Evolutionary conservation across 2,888 invertebrate species (phyloP), one percentile per base, ranked within the genome.

Genomic region (Megaustenia siamemsis): DNA sequence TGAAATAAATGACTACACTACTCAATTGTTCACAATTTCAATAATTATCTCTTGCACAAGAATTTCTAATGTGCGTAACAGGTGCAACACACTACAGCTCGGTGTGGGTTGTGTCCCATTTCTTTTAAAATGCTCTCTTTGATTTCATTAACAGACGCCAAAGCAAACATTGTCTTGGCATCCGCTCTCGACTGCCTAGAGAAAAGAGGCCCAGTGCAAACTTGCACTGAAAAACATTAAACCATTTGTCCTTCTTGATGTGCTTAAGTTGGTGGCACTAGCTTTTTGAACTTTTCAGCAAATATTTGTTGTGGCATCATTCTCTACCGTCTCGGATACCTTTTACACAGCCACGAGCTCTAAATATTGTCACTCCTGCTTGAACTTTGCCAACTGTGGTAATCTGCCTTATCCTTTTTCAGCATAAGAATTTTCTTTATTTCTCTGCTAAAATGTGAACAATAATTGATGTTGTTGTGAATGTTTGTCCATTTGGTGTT

Each of bases 101-200:
- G n/a, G n/a, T 28, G 12, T 28, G 5, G 28, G n/a, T 60, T 63
- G 6, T 28, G 15, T 32, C 63, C 28, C 32, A 10, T 63, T 1
- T 32, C 1, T 40, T 40, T 73, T 49, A 32, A 5, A 28, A 1
- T 45, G 4, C 45, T 56, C 32, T 38, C 28, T 40, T 32, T 12
- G 32, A 78, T 66, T 78, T 78, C 63, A 78, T 43, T 40, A 78
- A 45, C 28, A 49, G 28, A 63, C 43, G 63, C 78, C 78, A 78
- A 78, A 38, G 45, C 45, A 63, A 78, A 78, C 18, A 63, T 78
- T 35, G 40, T 24, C 66, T 28, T 63, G 63, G 78, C 28, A 40
- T 4, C 18, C 10, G 21, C n/a, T 43, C 63, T 66, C 28, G 18
- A 18, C 43, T 45, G 45, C 49, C 32, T 35, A 28, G 45, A n/a